phyloP scores from a whole-genome alignment of 2,797 vertebrate species.

The Rhinoraja longicauda region DNA sequence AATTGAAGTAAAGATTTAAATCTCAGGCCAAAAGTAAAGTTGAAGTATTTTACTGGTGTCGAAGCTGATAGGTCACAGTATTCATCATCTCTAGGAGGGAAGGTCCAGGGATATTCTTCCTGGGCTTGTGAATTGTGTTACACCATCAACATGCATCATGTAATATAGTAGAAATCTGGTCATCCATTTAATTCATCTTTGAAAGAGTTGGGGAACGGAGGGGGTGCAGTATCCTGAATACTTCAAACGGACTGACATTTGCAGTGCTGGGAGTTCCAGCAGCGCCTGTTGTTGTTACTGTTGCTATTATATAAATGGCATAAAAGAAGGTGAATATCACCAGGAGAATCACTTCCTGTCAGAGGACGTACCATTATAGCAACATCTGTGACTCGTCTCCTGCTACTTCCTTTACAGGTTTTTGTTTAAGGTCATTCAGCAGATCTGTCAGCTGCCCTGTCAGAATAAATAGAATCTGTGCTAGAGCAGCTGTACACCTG shows the following conservation, averaged over 20 bases:
- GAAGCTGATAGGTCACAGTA: not conserved
- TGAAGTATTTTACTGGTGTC: not conserved
- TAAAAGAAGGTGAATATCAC: not conserved
- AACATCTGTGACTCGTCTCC: slow-evolving; percentile 12
- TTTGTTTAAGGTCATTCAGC: not conserved
- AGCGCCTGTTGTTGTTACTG: slow-evolving; percentile 26
- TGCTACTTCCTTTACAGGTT: slow-evolving; percentile 1
- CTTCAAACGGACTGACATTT: not conserved
- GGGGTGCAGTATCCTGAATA: not conserved
- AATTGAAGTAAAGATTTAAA: not conserved
- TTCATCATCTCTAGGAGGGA: not conserved
- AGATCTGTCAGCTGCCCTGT: slow-evolving; percentile 19
- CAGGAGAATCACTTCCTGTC: not conserved
- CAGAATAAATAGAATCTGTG: not conserved
- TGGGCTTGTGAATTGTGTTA: not conserved
- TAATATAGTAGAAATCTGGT: not conserved
- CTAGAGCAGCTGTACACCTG: not conserved
- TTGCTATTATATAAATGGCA: slow-evolving; percentile 17
- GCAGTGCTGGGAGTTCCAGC: not conserved
- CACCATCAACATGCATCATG: not conserved
- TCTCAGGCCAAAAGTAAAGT: not conserved
- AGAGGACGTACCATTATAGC: slow-evolving; percentile 28
- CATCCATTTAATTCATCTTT: no score
- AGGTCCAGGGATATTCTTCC: not conserved
- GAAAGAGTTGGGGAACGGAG: no score